Percentiles rank a stretch among this genome's conserved stretches.
These are phyloP conservation scores for Vandiemenella viatica DNA, from an alignment of 2,888 invertebrate species.

Conservation along the genomic window DNA sequence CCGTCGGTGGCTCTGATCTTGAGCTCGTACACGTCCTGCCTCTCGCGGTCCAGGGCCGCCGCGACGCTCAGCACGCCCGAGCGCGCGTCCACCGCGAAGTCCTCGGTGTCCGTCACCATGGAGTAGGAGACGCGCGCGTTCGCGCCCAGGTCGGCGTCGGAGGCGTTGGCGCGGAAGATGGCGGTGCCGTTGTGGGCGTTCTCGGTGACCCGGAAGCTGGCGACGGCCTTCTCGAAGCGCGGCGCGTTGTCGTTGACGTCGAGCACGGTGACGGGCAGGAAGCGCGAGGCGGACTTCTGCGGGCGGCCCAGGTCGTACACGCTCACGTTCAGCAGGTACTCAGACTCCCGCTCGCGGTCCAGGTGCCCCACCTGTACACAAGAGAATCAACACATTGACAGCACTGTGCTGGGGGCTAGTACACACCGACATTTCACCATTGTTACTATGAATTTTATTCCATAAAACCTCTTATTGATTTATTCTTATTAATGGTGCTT, in stretches of 20 bases:
- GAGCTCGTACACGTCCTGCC: constrained; percentile 63
- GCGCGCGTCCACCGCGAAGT: constrained; percentile 62
- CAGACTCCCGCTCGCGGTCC: constrained; percentile 71
- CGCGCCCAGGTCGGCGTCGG: constrained; percentile 68
- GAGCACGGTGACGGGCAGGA: constrained; percentile 61
- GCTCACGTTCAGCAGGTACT: constrained; percentile 73
- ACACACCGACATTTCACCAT: too few relatives aligned
- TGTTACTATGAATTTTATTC: too few relatives aligned
- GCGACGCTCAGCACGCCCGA: constrained; percentile 64
- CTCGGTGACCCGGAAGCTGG: constrained; percentile 74
- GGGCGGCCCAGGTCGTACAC: constrained; percentile 76
- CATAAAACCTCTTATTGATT: too few relatives aligned
- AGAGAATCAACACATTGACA: too few relatives aligned
- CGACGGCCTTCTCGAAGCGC: constrained; percentile 63
- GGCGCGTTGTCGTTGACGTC: constrained; percentile 89
- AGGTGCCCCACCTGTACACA: constrained; percentile 48
- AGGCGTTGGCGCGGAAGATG: constrained; percentile 68
- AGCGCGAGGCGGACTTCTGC: constrained; percentile 59
- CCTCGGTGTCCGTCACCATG: constrained; percentile 55
- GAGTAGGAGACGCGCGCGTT: constrained; percentile 63
- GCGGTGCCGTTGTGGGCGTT: constrained; percentile 72
- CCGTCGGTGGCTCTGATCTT: constrained; percentile 66
- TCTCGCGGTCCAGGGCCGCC: constrained; percentile 69
- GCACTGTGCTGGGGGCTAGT: too few relatives aligned
- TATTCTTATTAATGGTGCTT: too few relatives aligned